phyloP scores from a whole-genome alignment of 2,888 invertebrate genomes.

The Hirtodrosophila trivittata region DNA sequence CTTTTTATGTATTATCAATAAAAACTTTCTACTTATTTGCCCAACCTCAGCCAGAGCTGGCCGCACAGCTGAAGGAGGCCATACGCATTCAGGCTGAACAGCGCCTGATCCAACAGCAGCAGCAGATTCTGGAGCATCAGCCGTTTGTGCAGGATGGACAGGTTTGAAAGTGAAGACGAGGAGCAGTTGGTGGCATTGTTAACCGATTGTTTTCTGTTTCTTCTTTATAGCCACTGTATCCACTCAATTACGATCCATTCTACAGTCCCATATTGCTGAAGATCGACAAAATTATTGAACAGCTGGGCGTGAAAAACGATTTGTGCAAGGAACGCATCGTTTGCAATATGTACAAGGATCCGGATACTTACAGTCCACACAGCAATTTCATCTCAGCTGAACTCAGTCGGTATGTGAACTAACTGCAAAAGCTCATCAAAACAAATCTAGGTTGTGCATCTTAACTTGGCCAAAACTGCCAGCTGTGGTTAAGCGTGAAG shows the following conservation, averaged over 20 bases:
- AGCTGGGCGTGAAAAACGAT: slow-evolving; percentile 89
- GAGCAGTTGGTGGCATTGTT: background rate
- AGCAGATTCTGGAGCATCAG: slow-evolving; percentile 85
- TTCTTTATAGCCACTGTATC: slow-evolving; percentile 79
- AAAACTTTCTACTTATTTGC: background rate
- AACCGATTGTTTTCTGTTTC: slow-evolving; percentile 7
- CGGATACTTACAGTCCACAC: slow-evolving; percentile 91
- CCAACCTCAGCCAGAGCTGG: slow-evolving; percentile 72
- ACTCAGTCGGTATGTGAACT: slow-evolving; percentile 90
- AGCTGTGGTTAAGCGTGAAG: slow-evolving; percentile 25
- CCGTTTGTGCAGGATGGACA: slow-evolving; percentile 83
- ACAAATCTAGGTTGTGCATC: background rate
- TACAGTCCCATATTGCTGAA: slow-evolving; percentile 92
- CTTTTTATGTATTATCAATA: too few relatives aligned
- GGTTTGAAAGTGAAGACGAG: slow-evolving; percentile 61
- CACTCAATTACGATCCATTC: slow-evolving; percentile 86
- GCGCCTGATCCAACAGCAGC: slow-evolving; percentile 86
- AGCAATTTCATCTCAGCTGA: slow-evolving; percentile 94
- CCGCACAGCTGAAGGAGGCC: slow-evolving; percentile 86
- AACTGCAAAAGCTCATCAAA: background rate
- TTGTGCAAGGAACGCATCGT: slow-evolving; percentile 91
- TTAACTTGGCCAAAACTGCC: slow-evolving; percentile 23
- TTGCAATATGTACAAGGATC: slow-evolving; percentile 93
- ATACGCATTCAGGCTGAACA: slow-evolving; percentile 86
- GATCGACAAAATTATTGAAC: slow-evolving; percentile 89